Evolutionary conservation across 2,113 vertebrate genomes (phyloP).

Genomic region (Oostethus manadensis): DNA sequence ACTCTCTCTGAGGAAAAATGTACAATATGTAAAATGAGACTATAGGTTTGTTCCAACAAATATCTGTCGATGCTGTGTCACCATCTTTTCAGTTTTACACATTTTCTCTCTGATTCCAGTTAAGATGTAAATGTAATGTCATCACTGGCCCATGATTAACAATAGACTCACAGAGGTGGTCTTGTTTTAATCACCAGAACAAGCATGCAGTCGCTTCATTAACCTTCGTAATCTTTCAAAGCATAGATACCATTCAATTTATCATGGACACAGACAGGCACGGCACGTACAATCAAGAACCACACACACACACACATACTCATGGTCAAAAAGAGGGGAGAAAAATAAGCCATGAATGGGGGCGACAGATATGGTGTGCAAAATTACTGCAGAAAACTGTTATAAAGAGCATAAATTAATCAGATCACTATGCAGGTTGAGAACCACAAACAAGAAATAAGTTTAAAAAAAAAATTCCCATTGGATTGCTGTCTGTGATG

Average conservation of each 20-base stretch:
- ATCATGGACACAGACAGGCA: neutral
- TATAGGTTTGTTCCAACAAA: too few relatives aligned
- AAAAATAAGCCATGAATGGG: constrained; percentile 8
- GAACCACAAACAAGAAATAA: constrained; percentile 7
- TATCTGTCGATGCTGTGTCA: too few relatives aligned
- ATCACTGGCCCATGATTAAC: constrained; percentile 15
- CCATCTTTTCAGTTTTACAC: neutral
- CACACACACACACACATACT: constrained; percentile 18
- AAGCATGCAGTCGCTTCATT: constrained; percentile 43
- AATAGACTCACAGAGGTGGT: constrained; percentile 31
- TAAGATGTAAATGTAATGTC: constrained; percentile 9
- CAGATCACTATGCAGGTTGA: neutral
- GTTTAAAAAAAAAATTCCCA: constrained; percentile 22
- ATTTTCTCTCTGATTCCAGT: neutral
- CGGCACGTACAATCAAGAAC: neutral
- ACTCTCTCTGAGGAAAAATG: too few relatives aligned
- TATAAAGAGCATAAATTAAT: constrained; percentile 9
- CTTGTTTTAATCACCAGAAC: constrained; percentile 28
- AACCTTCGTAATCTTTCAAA: constrained; percentile 34
- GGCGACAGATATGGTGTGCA: neutral
- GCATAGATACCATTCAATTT: neutral
- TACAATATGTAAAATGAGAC: too few relatives aligned
- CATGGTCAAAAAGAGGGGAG: neutral
- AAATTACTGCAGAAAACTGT: constrained; percentile 5
- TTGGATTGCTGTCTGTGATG: constrained; percentile 35